Conservation (phyloP, 2,888 invertebrate genomes). For the Gibbula magus region DNA sequence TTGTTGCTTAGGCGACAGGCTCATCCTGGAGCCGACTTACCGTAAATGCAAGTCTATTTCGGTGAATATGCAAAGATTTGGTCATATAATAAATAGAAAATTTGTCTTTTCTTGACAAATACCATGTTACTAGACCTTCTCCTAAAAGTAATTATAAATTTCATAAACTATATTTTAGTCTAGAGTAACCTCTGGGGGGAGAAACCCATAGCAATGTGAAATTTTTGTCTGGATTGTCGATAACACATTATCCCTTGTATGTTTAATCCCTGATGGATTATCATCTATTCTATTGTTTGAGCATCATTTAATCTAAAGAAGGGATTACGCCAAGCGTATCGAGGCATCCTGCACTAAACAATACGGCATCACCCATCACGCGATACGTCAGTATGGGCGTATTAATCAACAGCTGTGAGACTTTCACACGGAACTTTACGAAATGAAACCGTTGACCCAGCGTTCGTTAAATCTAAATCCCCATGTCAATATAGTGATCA, state of each 20-base stretch:
- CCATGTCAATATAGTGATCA: conserved; percentile 16
- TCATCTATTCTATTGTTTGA: not conserved
- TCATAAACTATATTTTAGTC: too few relatives aligned
- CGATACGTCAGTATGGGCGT: not conserved
- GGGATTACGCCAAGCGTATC: conserved; percentile 1
- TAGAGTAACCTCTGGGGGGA: not conserved
- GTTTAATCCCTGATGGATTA: not conserved
- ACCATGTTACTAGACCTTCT: too few relatives aligned
- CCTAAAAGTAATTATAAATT: too few relatives aligned
- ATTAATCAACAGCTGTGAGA: conserved; percentile 7
- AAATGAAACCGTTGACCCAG: not conserved
- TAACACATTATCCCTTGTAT: too few relatives aligned
- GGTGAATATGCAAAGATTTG: too few relatives aligned
- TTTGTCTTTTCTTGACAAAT: too few relatives aligned
- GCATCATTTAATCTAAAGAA: not conserved
- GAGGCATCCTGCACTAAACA: not conserved
- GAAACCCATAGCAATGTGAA: too few relatives aligned
- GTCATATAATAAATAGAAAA: too few relatives aligned
- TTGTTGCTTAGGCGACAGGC: too few relatives aligned
- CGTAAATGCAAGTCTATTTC: too few relatives aligned
- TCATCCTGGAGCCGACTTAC: too few relatives aligned
- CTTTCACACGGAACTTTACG: conserved; percentile 10
- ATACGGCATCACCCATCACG: not conserved
- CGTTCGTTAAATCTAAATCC: conserved; percentile 13
- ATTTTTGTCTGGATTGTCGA: too few relatives aligned